Evolutionary conservation across 2,113 vertebrate genomes (phyloP).

Genomic region (Excalfactoria chinensis): DNA sequence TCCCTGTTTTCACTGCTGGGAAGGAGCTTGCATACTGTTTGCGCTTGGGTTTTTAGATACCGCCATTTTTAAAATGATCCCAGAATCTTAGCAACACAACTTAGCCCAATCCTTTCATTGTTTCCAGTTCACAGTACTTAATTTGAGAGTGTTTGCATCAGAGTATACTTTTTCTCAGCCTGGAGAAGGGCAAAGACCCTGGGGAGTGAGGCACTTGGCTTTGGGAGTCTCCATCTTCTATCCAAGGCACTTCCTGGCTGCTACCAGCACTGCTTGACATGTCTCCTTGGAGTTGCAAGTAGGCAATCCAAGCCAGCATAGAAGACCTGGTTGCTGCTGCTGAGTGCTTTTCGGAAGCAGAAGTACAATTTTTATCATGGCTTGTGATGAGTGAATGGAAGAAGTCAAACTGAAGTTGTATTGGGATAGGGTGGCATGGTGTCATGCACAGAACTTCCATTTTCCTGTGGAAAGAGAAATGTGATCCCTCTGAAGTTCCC

Average conservation of each 20-base stretch:
- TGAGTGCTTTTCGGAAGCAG: neutral
- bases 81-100: neutral
- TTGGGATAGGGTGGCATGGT: neutral
- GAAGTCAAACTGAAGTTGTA: neutral
- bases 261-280: rapidly evolving
- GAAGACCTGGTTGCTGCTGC: neutral
- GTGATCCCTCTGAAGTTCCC: neutral
- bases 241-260: neutral
- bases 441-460: neutral
- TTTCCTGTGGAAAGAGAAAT: neutral
- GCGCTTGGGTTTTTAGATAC: neutral
- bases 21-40: neutral
- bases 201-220: rapidly evolving
- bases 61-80: neutral
- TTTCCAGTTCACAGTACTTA: neutral
- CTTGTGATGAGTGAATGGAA: neutral
- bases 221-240: rapidly evolving
- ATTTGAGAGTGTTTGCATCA: neutral
- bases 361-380: neutral
- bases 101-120: neutral
- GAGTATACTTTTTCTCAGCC: neutral
- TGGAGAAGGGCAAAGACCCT: neutral
- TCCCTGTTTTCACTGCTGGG: neutral
- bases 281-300: neutral
- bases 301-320: rapidly evolving